Base-by-base conservation (phyloP, 2,113 vertebrate genomes). In the Plecotus auritus region DNA sequence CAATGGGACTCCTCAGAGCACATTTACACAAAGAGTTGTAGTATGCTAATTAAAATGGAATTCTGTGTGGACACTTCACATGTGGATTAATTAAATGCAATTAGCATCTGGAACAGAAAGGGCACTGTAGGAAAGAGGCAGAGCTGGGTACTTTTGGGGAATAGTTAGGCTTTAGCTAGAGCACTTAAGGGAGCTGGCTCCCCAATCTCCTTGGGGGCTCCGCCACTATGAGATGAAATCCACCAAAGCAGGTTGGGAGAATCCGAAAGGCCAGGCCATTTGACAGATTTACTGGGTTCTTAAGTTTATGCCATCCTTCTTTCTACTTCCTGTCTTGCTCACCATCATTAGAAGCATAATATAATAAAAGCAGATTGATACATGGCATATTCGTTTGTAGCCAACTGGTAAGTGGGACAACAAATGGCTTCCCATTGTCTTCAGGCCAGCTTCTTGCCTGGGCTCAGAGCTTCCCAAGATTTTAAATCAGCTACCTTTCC, bases 21-120 rank as follows among this genome's bases (percentile, higher is more conserved):
- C 23, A 45, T 83, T 11, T 37, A 77, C 87, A 84, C 92, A 93
- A 51, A 96, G 88, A 97, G 70, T 22, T 18, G 20, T 37, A 13
- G 82, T 7, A 56, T 73, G 66, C 88, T 72, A 91, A 97, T 95
- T 97, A 97, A 97, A 97, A 92, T n/a, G 47, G 80, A 96, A 92
- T 85, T 97, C 95, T 97, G 77, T 70, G 35, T 76, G 61, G 66
- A 88, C 85, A 77, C 86, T 97, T 95, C 95, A 69, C 81, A 96
- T 84, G 59, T 42, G 56, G 67, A 70, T 94, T 95, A 97, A 90
- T 95, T 96, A 96, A 97, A 93, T 23, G 37, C 72, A 91, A 86
- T 92, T 74, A 96, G 47, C 94, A 85, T 66, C 16, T 30, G 61
- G 80, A 35, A 69, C 84, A 96, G 40, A 93, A 92, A 9, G 78